Evolutionary conservation across 2,888 invertebrate genomes (phyloP), one percentile per base, ranked within the genome.

Genomic region (Mesoligia furuncula): DNA sequence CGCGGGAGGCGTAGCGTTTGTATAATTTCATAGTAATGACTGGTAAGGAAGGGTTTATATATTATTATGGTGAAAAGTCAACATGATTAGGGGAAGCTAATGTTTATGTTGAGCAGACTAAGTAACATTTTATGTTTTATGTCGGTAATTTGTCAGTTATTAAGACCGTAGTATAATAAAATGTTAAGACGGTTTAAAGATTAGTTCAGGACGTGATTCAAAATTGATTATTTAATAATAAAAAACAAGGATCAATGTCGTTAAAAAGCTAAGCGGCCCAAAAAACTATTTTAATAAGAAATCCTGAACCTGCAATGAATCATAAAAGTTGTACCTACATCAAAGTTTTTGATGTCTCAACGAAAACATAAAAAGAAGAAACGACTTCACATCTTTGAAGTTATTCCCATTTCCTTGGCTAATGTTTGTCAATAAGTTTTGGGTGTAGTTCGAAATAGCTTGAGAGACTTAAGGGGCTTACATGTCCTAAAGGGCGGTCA

Each of bases 391-490:
- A 73, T 67, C 61, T 84, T 79, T 66, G 64, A 82, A 79, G 75
- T 75, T 57, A 42, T 65, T 71, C 15, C 73, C 24, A 68, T 66
- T 72, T 83, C 51, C 20, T 77, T 48, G 48, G 31, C 36, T 76
- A 73, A 77, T 77, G 71, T 71, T 31, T 80, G 83, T 87, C 84
- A 84, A 86, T 86, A 85, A 84, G 75, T 79, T 80, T 62, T 80
- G 83, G 80, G 79, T 81, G 82, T 85, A 83, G 77, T 87, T 77
- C 79, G 62, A 82, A 85, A 85, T 80, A 72, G 51, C 67, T 66
- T 76, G 74, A 65, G 69, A 81, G 62, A 69, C 61, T 74, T 85
- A 73, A 74, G 81, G 84, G 81, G 90, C 85, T 84, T 31, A 31
- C 31, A 31, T 31, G 31, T 3, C 31, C 3, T 31, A 31, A 31